Percentiles rank a stretch among this genome's conserved stretches.
Evolutionary conservation across 1,140 invertebrate species (phyloP).

Genomic region (Yoshiicerus persimilis): DNA sequence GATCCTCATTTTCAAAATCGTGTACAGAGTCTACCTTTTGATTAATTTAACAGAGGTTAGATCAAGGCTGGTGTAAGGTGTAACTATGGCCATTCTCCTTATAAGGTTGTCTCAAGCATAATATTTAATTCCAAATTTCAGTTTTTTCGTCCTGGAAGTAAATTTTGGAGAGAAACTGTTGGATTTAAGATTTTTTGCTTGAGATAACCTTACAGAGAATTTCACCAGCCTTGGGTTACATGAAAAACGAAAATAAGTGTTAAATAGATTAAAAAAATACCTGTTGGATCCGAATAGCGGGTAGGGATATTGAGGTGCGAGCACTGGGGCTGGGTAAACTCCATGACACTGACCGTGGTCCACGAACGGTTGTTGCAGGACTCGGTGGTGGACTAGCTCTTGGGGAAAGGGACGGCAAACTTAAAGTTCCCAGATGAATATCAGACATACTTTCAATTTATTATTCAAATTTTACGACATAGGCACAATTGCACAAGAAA

Average conservation of each 20-base stretch:
- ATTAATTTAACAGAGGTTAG: no score
- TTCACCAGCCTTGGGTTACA: no score
- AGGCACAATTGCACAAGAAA: background rate
- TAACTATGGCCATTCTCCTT: no score
- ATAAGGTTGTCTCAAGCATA: no score
- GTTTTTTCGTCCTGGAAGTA: no score
- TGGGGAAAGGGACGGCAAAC: slow-evolving; percentile 41
- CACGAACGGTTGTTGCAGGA: slow-evolving; percentile 29
- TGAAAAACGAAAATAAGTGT: no score
- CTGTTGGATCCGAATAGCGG: slow-evolving; percentile 27
- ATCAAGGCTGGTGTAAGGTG: no score
- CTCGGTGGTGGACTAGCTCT: slow-evolving; percentile 31
- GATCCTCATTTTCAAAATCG: background rate
- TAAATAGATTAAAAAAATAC: no score
- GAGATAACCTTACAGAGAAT: no score
- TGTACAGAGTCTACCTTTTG: background rate
- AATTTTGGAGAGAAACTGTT: background rate
- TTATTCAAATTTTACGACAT: slow-evolving; percentile 36
- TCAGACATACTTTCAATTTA: slow-evolving; percentile 54
- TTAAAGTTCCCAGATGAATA: slow-evolving; percentile 27
- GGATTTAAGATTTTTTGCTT: background rate
- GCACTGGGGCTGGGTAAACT: slow-evolving; percentile 42
- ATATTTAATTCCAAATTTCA: no score
- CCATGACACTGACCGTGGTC: slow-evolving; percentile 45
- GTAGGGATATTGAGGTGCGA: background rate